Percentiles rank a stretch among this genome's conserved stretches.
phyloP scores from a whole-genome alignment of 2,888 invertebrate species.

The Anthoptus insignis region DNA sequence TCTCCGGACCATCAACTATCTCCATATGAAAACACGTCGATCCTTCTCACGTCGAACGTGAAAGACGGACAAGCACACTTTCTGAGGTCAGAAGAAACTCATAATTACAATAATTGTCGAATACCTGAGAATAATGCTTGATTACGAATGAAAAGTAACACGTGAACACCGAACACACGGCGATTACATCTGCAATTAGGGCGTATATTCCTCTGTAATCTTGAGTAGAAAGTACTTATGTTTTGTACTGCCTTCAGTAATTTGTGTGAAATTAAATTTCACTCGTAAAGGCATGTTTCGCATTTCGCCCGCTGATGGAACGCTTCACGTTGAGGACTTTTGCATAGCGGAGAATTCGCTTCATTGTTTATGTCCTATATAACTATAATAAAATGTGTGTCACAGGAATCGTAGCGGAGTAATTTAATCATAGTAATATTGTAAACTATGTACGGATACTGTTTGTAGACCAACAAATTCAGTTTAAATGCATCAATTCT shows the following conservation, averaged over 20 bases:
- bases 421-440: conserved; percentile 2
- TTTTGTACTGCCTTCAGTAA: conserved; percentile 46
- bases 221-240: conserved; percentile 46
- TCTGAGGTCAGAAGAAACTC: too few relatives aligned
- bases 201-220: conserved; percentile 47
- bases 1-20: too few relatives aligned
- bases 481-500: too few relatives aligned
- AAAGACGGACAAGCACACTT: too few relatives aligned
- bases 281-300: conserved; percentile 50
- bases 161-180: conserved; percentile 20
- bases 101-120: conserved; percentile 3
- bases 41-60: too few relatives aligned
- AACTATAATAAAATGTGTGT: not conserved
- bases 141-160: conserved; percentile 9
- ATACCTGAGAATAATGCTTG: conserved; percentile 6
- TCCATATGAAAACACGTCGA: too few relatives aligned
- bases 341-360: conserved; percentile 2
- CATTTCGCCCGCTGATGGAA: conserved; percentile 41
- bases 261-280: conserved; percentile 55
- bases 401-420: not conserved
- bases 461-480: not conserved
- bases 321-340: conserved; percentile 9
- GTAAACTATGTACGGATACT: not conserved
- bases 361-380: not conserved
- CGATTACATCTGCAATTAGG: conserved; percentile 49